Base-by-base conservation (phyloP, 1,140 invertebrate species). In the Plectrocnemia conspersa region DNA sequence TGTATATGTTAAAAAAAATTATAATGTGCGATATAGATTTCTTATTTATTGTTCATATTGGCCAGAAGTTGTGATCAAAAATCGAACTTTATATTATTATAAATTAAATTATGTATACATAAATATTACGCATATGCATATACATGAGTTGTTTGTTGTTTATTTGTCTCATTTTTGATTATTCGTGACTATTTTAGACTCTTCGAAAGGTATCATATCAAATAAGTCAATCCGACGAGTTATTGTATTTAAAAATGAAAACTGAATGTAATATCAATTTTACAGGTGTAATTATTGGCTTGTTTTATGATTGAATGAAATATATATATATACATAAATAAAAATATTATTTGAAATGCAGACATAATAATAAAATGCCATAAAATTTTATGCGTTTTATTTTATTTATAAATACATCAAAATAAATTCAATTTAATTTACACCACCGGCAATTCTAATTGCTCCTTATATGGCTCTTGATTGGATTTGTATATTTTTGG, bases 271-370 rank as follows among this genome's bases (percentile, higher is more conserved):
- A 32, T 47, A 58, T 41, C 40, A 25, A 50, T 49, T 54, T 48
- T 56, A 54, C 58, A 56, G 42, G 53, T 56, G 27, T 5, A 49
- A 56, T 21, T 52, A 56, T 54, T 36, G 49, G 58, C 58, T 60
- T 60, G 56, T 60, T 60, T 60, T 60, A 50, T 60, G 56, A 48
- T 48, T 52, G 29, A 47, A 59, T 59, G 52, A 55, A 48, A 33
- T 27, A 23, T n/a, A n/a, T n/a, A n/a, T n/a, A n/a, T n/a, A n/a
- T n/a, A n/a, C n/a, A n/a, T n/a, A n/a, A n/a, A n/a, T n/a, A n/a
- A n/a, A 46, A 54, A 42, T 45, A 32, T 49, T 10, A 52, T 40
- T 38, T 48, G 32, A 33, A 47, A 55, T 49, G 45, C 46, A 49
- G 46, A 56, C 32, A 49, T 52, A 40, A 13, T 42, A 59, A 60